Percentiles rank a stretch among this genome's conserved stretches.
Conservation (phyloP, 2,888 invertebrate species). For the Amblyteles armatorius region DNA sequence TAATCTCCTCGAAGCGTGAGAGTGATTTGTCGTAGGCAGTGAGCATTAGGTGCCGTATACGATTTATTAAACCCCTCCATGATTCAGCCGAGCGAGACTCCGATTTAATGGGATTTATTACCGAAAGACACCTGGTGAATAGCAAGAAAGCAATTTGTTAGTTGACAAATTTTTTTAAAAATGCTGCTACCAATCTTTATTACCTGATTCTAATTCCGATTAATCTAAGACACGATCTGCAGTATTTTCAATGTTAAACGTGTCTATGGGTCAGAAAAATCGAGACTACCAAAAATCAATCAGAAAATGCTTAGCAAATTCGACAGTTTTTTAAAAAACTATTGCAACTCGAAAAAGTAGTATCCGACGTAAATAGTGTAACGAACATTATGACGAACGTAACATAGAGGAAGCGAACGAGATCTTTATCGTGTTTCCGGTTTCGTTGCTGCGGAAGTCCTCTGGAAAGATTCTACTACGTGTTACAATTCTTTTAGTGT, state of each 20-base stretch:
- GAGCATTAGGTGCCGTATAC: slow-evolving; percentile 93
- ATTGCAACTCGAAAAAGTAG: neutral
- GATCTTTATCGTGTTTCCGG: neutral
- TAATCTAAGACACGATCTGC: neutral
- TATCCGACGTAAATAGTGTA: neutral
- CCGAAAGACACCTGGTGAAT: slow-evolving; percentile 92
- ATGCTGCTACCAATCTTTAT: slow-evolving; percentile 40
- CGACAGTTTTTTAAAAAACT: neutral
- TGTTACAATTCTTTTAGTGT: neutral
- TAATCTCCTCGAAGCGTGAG: slow-evolving; percentile 94
- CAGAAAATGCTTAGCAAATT: neutral
- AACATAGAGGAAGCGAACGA: neutral
- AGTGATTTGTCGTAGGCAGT: slow-evolving; percentile 95
- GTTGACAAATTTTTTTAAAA: slow-evolving; percentile 6
- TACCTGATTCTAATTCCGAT: slow-evolving; percentile 21
- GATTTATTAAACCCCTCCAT: slow-evolving; percentile 93
- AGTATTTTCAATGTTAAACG: neutral
- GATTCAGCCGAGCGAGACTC: slow-evolving; percentile 96
- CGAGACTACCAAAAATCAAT: neutral
- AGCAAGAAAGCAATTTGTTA: slow-evolving; percentile 39
- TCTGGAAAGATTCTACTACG: neutral
- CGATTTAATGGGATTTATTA: slow-evolving; percentile 95
- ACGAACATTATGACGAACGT: neutral
- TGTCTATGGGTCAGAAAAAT: neutral
- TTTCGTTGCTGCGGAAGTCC: neutral